Base-by-base conservation (phyloP, 2,888 invertebrate genomes). In the Synergus gifuensis region DNA sequence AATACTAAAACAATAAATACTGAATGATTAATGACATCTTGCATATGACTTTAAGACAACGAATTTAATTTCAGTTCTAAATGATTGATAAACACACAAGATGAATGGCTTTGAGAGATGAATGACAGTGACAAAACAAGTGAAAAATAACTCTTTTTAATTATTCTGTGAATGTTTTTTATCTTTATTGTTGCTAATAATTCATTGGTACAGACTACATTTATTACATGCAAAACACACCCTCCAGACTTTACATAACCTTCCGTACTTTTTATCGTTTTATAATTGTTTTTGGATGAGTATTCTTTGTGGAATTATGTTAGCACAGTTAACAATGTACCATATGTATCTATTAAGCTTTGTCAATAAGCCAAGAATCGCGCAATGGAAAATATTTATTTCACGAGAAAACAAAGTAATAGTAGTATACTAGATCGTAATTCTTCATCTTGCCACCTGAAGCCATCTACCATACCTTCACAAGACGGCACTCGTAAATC, bases 401-500 rank as follows among this genome's bases (percentile, higher is more conserved):
- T 49, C 73, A 28, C 49, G 18, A 54, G 73, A 36, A 73, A 73
- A 49, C 73, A 73, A 73, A 73, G 42, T 66, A 42, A 3, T 28
- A 28, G 73, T 73, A 49, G 54, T 73, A 36, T 36, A 73, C 49
- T 9, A 54, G 73, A 36, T 73, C 49, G 73, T 54, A 73, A 73
- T 73, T 73, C 54, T 36, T 73, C 73, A 73, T 54, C 54, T 73
- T 73, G 73, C n/a, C 73, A 73, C 73, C 73, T 73, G 36, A 36
- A 73, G 73, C 49, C 73, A 54, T 54, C 69, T 49, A 69, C 69
- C 69, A 16, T 69, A 69, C 54, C 69, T 69, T 69, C 69, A 28
- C 49, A 69, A 69, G 49, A 46, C 36, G 54, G 16, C n/a, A n/a
- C 49, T 73, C 28, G 36, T 73, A 73, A 73, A 73, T 73, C 73